phyloP scores from a whole-genome alignment of 2,113 vertebrate genomes.

The Mugil cephalus region DNA sequence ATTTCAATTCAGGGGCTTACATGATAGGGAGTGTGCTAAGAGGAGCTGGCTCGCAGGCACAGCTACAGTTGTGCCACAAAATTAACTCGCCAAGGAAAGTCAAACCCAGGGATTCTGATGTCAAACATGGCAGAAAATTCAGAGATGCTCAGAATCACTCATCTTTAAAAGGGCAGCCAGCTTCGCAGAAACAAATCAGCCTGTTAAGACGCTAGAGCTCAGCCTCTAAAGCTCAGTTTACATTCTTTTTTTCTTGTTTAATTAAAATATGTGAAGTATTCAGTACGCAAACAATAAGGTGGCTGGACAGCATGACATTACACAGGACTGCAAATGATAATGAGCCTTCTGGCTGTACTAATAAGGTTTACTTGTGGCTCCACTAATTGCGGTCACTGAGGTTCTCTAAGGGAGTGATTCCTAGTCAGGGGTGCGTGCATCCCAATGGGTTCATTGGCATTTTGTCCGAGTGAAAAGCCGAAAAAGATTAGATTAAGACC shows the following conservation, averaged over 20 bases:
- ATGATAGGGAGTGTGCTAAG: slow-evolving; percentile 84
- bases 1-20: slow-evolving; percentile 95
- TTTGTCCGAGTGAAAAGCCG: background rate
- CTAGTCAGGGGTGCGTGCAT: background rate
- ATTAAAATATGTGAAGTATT: slow-evolving; percentile 30
- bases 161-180: background rate
- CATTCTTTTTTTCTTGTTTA: slow-evolving; percentile 8
- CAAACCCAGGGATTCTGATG: slow-evolving; percentile 88
- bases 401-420: background rate
- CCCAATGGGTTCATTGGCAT: background rate
- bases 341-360: slow-evolving; percentile 13
- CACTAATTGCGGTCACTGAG: background rate
- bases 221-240: slow-evolving; percentile 19
- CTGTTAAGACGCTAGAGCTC: slow-evolving; percentile 10
- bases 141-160: slow-evolving; percentile 29
- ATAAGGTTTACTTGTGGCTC: slow-evolving; percentile 5
- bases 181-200: slow-evolving; percentile 6
- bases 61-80: slow-evolving; percentile 89
- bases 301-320: slow-evolving; percentile 3
- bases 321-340: background rate
- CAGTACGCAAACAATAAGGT: slow-evolving; percentile 13
- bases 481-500: background rate
- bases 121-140: slow-evolving; percentile 86
- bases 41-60: slow-evolving; percentile 87
- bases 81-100: slow-evolving; percentile 90